Evolutionary conservation across 2,113 vertebrate genomes (phyloP).

Genomic region (Zosterops lateralis): DNA sequence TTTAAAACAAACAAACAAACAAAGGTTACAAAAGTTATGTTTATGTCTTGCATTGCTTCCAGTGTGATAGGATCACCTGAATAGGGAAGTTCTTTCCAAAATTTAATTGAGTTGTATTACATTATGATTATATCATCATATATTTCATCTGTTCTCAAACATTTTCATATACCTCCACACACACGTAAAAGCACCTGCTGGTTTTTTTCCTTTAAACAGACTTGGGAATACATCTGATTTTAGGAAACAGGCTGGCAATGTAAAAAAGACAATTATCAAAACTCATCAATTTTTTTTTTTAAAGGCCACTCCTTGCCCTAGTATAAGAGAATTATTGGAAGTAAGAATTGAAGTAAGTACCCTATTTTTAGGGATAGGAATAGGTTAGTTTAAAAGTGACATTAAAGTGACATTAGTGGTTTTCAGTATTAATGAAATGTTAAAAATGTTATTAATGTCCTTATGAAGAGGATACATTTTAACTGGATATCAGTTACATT

Average conservation of each 20-base stretch:
- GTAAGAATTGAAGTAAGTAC: background rate
- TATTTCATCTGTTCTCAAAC: background rate
- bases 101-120: background rate
- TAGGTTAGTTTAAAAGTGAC: background rate
- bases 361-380: background rate
- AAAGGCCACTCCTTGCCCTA: background rate
- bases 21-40: background rate
- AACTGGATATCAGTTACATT: background rate
- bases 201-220: background rate
- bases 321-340: background rate
- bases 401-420: background rate
- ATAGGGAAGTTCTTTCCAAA: background rate
- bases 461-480: background rate
- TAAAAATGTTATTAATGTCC: background rate
- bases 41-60: background rate
- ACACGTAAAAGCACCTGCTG: background rate
- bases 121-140: background rate
- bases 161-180: background rate
- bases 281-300: background rate
- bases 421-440: background rate
- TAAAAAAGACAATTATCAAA: background rate
- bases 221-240: background rate
- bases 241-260: background rate
- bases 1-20: background rate
- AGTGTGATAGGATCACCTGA: background rate